Evolutionary conservation across 1,140 invertebrate species (phyloP).

Genomic region (Rhopalosiphum maidis): DNA sequence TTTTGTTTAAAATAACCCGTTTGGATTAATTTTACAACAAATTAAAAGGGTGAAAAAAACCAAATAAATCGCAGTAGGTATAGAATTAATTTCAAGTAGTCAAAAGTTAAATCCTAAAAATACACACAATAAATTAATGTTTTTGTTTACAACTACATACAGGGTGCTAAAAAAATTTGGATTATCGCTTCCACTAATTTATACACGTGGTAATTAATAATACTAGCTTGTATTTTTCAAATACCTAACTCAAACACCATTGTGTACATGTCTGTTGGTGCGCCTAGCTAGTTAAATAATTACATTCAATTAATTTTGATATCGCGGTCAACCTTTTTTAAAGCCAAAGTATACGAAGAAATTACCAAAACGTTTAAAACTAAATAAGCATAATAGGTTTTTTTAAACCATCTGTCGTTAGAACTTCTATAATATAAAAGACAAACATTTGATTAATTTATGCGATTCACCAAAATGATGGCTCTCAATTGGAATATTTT

Average conservation of each 20-base stretch:
- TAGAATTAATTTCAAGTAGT: neutral
- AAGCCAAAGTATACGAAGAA: neutral
- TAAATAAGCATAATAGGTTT: neutral
- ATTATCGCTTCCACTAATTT: neutral
- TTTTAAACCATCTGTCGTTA: neutral
- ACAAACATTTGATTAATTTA: neutral
- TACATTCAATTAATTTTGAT: neutral
- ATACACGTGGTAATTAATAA: neutral
- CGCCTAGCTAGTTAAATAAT: neutral
- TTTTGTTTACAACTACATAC: neutral
- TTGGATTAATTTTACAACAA: conserved; percentile 13
- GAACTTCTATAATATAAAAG: neutral
- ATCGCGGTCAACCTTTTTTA: neutral
- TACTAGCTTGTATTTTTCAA: neutral
- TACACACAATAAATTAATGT: neutral
- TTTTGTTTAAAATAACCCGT: neutral
- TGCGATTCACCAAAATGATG: neutral
- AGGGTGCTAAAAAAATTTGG: neutral
- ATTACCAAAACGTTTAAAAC: too few species aligned
- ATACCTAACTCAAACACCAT: neutral
- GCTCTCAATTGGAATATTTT: neutral
- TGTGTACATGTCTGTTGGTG: neutral
- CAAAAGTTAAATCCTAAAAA: conserved; percentile 20
- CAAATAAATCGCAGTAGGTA: neutral
- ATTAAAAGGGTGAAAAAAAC: neutral